These are phyloP conservation scores for Sesamia nonagrioides DNA, from an alignment of 1,140 invertebrate species.

Conservation along the genomic window DNA sequence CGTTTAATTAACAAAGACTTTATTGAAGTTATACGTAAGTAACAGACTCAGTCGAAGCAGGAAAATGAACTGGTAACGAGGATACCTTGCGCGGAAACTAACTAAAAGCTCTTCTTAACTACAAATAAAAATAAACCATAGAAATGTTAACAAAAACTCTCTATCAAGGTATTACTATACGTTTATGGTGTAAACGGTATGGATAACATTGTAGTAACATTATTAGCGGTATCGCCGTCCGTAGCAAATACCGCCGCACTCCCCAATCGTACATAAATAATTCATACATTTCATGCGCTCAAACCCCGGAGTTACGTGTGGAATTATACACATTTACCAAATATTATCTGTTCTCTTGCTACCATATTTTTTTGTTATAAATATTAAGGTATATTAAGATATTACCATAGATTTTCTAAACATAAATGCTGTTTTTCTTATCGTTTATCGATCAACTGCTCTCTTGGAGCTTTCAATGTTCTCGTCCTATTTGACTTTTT, in stretches of 20 bases:
- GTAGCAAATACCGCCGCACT: slow-evolving; percentile 1
- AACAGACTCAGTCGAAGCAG: no score
- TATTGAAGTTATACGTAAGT: no score
- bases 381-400: slow-evolving; percentile 27
- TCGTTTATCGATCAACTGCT: neutral
- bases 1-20: no score
- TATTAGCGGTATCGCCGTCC: slow-evolving; percentile 65
- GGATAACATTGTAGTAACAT: slow-evolving; percentile 66
- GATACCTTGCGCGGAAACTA: no score
- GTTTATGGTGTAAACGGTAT: slow-evolving; percentile 56
- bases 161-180: neutral
- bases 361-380: slow-evolving; percentile 14
- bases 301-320: slow-evolving; percentile 69
- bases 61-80: no score
- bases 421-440: neutral
- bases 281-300: slow-evolving; percentile 76
- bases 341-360: slow-evolving; percentile 61
- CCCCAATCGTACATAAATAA: slow-evolving; percentile 65
- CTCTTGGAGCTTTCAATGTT: no score
- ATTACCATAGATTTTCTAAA: slow-evolving; percentile 4
- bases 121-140: neutral
- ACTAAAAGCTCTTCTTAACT: no score
- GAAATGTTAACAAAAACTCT: neutral
- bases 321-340: slow-evolving; percentile 71
- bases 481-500: no score